Percentiles rank a stretch among this genome's conserved stretches.
Evolutionary conservation across 1,140 invertebrate genomes (phyloP).

Genomic region (Panagrolaimus sp.): DNA sequence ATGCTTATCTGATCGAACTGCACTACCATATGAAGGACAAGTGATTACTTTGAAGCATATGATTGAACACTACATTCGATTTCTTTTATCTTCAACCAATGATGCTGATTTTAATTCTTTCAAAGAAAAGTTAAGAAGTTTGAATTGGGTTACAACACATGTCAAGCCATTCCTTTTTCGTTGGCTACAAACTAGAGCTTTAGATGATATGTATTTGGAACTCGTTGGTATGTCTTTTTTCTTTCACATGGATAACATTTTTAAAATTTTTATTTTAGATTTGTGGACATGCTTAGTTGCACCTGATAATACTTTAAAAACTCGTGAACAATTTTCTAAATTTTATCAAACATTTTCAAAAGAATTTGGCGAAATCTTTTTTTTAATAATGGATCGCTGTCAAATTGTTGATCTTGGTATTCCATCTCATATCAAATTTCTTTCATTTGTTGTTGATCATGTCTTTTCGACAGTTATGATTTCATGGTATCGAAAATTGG

Average conservation of each 20-base stretch:
- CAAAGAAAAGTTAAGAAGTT: neutral
- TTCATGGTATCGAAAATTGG: neutral
- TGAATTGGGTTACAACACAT: neutral
- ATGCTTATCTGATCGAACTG: neutral
- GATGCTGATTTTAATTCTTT: neutral
- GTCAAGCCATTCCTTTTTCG: neutral
- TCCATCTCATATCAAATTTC: constrained; percentile 3
- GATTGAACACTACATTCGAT: neutral
- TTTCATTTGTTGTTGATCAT: neutral
- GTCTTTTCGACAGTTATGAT: neutral
- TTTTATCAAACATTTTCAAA: neutral
- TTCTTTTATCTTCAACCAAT: neutral
- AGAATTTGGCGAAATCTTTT: neutral
- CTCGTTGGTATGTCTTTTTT: neutral
- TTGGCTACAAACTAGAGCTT: neutral
- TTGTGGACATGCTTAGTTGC: neutral
- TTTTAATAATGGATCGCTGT: neutral
- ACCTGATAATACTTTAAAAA: neutral
- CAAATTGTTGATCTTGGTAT: neutral
- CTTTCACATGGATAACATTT: too few relatives aligned
- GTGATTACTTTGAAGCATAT: neutral
- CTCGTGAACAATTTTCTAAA: neutral
- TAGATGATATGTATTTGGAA: neutral
- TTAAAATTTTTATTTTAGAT: neutral
- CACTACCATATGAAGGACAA: neutral